Evolutionary conservation across 1,140 invertebrate species (phyloP).

Genomic region (Drosophila neocordata): DNA sequence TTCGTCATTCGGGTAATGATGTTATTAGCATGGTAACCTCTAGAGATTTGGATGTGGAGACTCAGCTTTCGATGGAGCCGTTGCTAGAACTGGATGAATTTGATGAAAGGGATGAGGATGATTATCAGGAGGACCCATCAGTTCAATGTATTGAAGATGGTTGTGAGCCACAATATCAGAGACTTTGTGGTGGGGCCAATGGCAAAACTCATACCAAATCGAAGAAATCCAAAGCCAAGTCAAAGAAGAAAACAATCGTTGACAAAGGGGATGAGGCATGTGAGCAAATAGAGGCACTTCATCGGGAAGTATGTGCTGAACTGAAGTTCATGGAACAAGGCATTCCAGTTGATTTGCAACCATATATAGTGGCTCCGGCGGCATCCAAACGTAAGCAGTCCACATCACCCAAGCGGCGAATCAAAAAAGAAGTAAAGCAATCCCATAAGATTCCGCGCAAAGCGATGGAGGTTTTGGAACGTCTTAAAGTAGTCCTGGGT

Average conservation of each 20-base stretch:
- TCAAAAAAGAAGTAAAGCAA: not conserved
- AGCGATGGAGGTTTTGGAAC: not conserved
- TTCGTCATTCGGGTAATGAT: slow-evolving; percentile 44
- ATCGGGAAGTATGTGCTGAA: slow-evolving; percentile 60
- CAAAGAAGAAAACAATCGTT: not conserved
- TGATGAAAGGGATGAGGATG: not conserved
- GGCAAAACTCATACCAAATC: slow-evolving; percentile 4
- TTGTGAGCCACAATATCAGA: not conserved
- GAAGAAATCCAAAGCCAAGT: not conserved
- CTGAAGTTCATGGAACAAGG: slow-evolving; percentile 23
- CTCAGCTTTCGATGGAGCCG: slow-evolving; percentile 46
- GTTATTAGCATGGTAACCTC: slow-evolving; percentile 54
- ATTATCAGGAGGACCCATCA: not conserved
- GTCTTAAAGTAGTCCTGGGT: not conserved
- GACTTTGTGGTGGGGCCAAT: slow-evolving; percentile 26
- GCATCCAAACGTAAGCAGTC: not conserved
- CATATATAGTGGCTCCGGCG: not conserved
- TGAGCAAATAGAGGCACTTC: slow-evolving; percentile 42
- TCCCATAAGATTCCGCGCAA: not conserved
- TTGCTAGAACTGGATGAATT: not conserved
- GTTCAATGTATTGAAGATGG: too few relatives aligned
- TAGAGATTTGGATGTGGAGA: slow-evolving; percentile 59
- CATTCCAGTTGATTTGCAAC: not conserved
- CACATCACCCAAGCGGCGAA: not conserved
- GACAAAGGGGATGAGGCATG: not conserved